phyloP scores from a whole-genome alignment of 2,888 invertebrate species.

The Eupithecia inturbata region DNA sequence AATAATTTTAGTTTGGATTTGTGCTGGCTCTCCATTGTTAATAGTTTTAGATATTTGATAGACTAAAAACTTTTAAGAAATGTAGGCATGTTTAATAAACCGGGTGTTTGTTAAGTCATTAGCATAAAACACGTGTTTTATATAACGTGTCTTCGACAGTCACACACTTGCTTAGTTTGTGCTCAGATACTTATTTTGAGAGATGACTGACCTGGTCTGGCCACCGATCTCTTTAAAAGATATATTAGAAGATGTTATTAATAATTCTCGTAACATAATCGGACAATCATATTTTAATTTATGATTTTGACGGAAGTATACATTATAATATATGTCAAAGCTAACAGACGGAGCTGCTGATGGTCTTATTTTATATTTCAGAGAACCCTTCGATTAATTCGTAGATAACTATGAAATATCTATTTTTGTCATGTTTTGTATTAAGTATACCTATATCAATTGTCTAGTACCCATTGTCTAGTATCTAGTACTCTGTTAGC shows the following conservation, averaged over 20 bases:
- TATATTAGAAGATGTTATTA: neutral
- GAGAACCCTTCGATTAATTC: neutral
- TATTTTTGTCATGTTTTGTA: no score
- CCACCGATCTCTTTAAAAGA: neutral
- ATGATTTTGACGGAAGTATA: no score
- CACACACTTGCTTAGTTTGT: neutral
- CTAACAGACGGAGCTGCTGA: no score
- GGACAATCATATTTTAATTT: neutral
- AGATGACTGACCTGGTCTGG: neutral
- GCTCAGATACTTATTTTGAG: neutral
- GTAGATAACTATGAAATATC: neutral
- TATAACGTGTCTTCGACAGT: neutral
- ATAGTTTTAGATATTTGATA: neutral
- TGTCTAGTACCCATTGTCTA: no score
- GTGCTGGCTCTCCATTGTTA: neutral
- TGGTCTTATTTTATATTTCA: neutral
- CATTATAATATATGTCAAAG: neutral
- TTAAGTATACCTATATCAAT: no score
- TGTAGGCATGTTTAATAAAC: neutral
- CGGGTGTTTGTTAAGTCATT: neutral
- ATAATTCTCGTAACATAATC: neutral
- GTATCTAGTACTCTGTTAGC: no score
- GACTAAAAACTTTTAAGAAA: neutral
- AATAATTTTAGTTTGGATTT: neutral
- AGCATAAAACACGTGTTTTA: slow-evolving; percentile 10